Evolutionary conservation across 2,797 vertebrate species (phyloP).

Genomic region (Melanotaenia boesemani): DNA sequence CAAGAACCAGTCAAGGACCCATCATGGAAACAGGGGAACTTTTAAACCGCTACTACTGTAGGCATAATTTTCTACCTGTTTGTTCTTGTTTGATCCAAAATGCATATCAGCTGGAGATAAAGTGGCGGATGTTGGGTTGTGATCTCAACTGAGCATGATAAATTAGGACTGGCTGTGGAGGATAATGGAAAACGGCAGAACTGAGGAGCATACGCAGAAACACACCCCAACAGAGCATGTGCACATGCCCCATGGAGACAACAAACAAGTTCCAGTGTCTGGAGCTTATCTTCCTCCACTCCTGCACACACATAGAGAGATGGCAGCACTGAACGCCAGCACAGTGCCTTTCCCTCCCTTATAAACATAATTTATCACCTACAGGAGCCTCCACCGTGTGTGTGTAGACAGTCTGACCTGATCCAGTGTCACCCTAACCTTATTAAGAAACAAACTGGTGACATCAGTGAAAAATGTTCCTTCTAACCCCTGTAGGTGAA

Average conservation of each 20-base stretch:
- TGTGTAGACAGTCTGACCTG: slow-evolving; percentile 44
- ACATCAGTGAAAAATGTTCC: slow-evolving; percentile 60
- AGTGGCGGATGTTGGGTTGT: slow-evolving; percentile 39
- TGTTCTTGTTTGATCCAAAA: slow-evolving; percentile 46
- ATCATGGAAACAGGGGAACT: too few relatives aligned
- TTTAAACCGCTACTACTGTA: too few relatives aligned
- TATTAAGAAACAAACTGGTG: slow-evolving; percentile 74
- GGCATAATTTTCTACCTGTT: slow-evolving; percentile 10
- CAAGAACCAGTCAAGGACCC: too few relatives aligned
- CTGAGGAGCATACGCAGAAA: slow-evolving; percentile 17
- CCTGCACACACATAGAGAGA: slow-evolving; percentile 53
- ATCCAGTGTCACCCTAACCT: slow-evolving; percentile 67
- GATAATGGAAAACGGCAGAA: slow-evolving; percentile 60
- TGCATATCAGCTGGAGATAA: slow-evolving; percentile 42
- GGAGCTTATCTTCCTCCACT: slow-evolving; percentile 64
- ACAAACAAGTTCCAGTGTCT: slow-evolving; percentile 58
- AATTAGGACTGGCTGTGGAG: slow-evolving; percentile 54
- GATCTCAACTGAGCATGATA: slow-evolving; percentile 62
- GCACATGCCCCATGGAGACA: slow-evolving; percentile 46
- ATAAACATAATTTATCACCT: slow-evolving; percentile 78
- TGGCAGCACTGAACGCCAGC: slow-evolving; percentile 63
- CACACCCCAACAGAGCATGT: slow-evolving; percentile 30
- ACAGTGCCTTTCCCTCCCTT: slow-evolving; percentile 51
- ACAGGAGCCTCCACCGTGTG: slow-evolving; percentile 56
- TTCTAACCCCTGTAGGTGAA: slow-evolving; percentile 33